Evolutionary conservation across 92 coral and sea anemone species (phyloP), one percentile per base, ranked within the genome.

Genomic region (Muricea muricata): DNA sequence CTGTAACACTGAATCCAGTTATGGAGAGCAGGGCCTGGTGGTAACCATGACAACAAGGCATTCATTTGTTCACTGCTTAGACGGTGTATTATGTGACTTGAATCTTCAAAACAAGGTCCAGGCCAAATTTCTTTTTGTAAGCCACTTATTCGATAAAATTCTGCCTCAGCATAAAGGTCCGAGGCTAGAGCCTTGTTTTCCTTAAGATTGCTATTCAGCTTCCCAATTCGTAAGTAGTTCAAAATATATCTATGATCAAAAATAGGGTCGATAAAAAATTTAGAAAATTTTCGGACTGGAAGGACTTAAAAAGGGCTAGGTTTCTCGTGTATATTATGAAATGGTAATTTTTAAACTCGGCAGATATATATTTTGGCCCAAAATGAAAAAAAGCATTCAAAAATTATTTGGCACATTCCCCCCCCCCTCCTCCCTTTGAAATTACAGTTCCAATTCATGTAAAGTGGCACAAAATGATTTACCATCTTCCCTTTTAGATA

Each of bases 61-160:
- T 81, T 54, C 48, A 68, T 85, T 12, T 90, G 74, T 8, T 68
- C 88, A 39, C 50, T 32, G 1, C 50, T 28, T 4, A 79, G 47
- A 25, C 50, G 8, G 26, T 50, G 75, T 34, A 72, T 81, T 1
- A 52, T 63, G 11, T 31, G 9, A 41, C 29, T 37, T 3, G 78
- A 71, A 24, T 71, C 45, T 29, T 42, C 52, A 29, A 71, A 71
- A 13, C 23, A 34, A 1, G 78, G 78, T 3, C 78, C 78, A 31
- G 79, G 78, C 41, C 23, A 48, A 21, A 87, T 82, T 25, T 78
- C 74, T 3, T 79, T 85, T 1, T 76, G 69, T 41, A 93, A 88
- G 21, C 92, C 97, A 47, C 84, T 87, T 8, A 93, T 82, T 60
- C 90, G 97, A 66, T 93, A 93, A 71, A 88, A 93, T 69, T 83